These are phyloP conservation scores for Amphipoea lucens DNA, from an alignment of 2,888 invertebrate species.

Conservation along the genomic window DNA sequence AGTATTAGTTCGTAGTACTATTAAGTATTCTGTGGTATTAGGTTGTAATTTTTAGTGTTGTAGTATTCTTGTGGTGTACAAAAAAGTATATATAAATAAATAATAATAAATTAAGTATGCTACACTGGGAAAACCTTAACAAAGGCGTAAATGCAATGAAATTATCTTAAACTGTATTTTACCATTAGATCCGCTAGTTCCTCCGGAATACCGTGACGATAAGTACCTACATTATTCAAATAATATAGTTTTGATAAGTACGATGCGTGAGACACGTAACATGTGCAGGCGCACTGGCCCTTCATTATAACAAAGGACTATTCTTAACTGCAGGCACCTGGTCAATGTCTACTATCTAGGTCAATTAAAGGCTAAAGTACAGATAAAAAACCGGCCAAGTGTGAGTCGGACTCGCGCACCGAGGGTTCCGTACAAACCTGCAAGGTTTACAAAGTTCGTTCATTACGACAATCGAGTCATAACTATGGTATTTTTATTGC, in stretches of 20 bases:
- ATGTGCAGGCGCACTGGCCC: neutral
- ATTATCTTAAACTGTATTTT: neutral
- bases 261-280: constrained; percentile 50
- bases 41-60: no score
- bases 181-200: constrained; percentile 44
- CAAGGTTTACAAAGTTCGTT: no score
- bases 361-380: constrained; percentile 48
- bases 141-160: neutral
- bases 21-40: no score
- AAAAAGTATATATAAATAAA: no score
- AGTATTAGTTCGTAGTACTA: no score
- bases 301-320: constrained; percentile 53
- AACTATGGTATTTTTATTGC: no score
- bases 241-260: constrained; percentile 24
- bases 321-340: constrained; percentile 21
- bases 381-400: no score
- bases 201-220: constrained; percentile 1
- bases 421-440: no score
- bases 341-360: constrained; percentile 56
- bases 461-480: no score
- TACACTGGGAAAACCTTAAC: constrained; percentile 7
- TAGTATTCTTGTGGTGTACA: no score
- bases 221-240: constrained; percentile 11
- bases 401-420: no score
- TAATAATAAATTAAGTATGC: no score